phyloP scores from a whole-genome alignment of 2,113 vertebrate genomes.

The Tupaia chinensis region DNA sequence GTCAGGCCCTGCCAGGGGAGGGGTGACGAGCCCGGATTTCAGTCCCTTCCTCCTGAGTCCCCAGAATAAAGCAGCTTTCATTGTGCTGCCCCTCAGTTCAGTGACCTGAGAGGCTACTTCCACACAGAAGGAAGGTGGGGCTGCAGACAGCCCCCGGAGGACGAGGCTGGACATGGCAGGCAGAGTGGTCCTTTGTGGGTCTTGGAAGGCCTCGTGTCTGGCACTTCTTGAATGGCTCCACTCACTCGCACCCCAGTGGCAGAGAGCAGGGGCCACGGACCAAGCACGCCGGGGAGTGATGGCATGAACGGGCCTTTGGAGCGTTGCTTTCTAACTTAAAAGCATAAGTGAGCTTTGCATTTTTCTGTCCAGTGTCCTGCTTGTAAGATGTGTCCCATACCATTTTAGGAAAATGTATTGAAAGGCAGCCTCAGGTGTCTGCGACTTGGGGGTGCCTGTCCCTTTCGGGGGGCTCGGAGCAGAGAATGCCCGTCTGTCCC shows the following conservation, averaged over 20 bases:
- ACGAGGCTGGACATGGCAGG: background rate
- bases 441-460: rapidly evolving
- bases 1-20: background rate
- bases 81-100: background rate
- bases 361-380: background rate
- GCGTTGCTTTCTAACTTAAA: background rate
- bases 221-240: background rate
- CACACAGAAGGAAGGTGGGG: background rate
- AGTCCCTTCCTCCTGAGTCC: background rate
- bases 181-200: background rate
- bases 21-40: background rate
- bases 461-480: background rate
- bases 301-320: background rate
- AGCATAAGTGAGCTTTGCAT: background rate
- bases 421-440: background rate
- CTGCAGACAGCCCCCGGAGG: background rate
- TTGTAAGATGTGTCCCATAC: background rate
- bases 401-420: background rate
- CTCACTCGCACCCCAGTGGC: background rate
- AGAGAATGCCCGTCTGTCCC: too few relatives aligned
- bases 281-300: background rate
- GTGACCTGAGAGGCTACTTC: background rate
- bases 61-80: background rate
- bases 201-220: background rate
- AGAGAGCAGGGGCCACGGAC: background rate